A percentile compares a stretch with the other conserved stretches of the same genome.
phyloP scores from a whole-genome alignment of 2,797 vertebrate genomes.

The Antrozous pallidus region DNA sequence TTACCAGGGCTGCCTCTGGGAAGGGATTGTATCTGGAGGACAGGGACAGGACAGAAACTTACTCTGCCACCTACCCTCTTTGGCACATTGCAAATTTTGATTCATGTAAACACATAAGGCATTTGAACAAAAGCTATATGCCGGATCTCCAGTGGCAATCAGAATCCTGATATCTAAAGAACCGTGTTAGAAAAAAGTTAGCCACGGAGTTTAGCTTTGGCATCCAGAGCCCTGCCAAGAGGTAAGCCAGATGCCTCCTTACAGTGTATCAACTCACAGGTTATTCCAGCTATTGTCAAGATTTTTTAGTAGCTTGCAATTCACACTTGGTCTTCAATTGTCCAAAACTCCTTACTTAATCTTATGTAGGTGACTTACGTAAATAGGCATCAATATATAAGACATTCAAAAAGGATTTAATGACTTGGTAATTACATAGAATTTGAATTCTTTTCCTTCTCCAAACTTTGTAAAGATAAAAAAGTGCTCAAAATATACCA shows the following conservation, averaged over 20 bases:
- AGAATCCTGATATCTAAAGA: background rate
- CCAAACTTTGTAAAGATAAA: background rate
- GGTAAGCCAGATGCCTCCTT: background rate
- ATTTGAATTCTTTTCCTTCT: slow-evolving; percentile 29
- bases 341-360: background rate
- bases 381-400: background rate
- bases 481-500: background rate
- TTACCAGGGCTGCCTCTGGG: background rate
- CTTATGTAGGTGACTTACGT: background rate
- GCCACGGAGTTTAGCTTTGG: background rate
- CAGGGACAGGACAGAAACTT: background rate
- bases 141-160: background rate
- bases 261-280: background rate
- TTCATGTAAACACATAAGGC: background rate
- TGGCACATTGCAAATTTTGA: background rate
- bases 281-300: slow-evolving; percentile 6
- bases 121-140: background rate
- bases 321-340: background rate
- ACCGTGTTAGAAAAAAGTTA: background rate
- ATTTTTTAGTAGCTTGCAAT: slow-evolving; percentile 28
- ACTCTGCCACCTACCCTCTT: background rate
- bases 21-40: background rate
- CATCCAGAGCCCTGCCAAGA: background rate
- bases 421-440: background rate
- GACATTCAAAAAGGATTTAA: background rate